Base-by-base conservation (phyloP, 2,888 invertebrate genomes). In the Timandra comae region DNA sequence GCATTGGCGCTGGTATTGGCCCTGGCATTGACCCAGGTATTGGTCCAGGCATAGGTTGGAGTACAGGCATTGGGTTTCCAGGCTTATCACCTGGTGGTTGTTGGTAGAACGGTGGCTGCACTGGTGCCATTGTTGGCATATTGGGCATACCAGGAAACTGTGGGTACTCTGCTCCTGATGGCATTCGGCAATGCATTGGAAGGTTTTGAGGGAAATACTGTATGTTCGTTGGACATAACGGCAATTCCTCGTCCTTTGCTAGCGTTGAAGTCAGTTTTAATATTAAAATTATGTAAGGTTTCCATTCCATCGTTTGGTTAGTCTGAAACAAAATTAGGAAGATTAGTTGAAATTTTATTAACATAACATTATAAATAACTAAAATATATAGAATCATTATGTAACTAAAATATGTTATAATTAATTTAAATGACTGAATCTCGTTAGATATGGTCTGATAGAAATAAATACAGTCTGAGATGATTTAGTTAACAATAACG, bases 151-250 rank as follows among this genome's bases (percentile, higher is more conserved):
- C 25, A n/a, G n/a, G n/a, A n/a, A n/a, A n/a, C n/a, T 41, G 38
- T 1, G 35, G 36, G 3, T 35, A 31, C 5, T 55, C 46, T 8
- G 47, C 45, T 26, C 40, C 57, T 5, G 53, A 54, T 11, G 76
- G 72, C 74, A 82, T 61, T n/a, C 77, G 68, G 35, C 84, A 84
- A 46, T 84, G 84, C 81, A 84, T 76, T 0, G 84, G 84, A 8
- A 84, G 53, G 25, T 55, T 65, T 53, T 81, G 81, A 9, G 84
- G 84, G 12, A 82, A 72, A 44, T 47, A 82, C 25, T 71, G 59
- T 19, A 77, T 47, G 24, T 68, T 63, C 1, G 70, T 68, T 1
- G 84, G 84, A 45, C 84, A 84, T 52, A 64, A 30, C 3, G 84
- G 84, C 16, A 84, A 53, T 2, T 73, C 68, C 6, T 68, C 46